These are phyloP conservation scores for Xanthia icteritia DNA, from an alignment of 2,888 invertebrate species.

Conservation along the genomic window DNA sequence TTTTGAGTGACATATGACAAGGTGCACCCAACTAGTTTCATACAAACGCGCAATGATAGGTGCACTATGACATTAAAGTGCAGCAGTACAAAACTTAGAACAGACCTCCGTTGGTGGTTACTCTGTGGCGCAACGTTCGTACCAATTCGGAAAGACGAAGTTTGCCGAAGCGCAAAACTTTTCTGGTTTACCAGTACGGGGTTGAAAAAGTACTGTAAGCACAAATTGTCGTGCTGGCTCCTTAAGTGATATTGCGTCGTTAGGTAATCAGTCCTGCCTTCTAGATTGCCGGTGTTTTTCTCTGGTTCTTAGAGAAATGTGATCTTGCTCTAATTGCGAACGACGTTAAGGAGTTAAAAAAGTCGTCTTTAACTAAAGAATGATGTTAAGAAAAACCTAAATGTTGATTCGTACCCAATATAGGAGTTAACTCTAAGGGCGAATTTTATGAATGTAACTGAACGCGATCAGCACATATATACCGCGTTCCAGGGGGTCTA, in stretches of 20 bases:
- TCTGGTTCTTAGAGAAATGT: slow-evolving; percentile 31
- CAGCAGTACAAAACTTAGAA: neutral
- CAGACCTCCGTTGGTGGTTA: too few species aligned
- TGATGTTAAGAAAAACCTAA: neutral
- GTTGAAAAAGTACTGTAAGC: neutral
- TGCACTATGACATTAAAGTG: neutral
- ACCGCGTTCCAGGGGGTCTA: too few species aligned
- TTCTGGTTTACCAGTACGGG: neutral
- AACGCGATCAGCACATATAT: too few species aligned
- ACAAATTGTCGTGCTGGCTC: slow-evolving; percentile 29
- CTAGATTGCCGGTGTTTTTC: slow-evolving; percentile 35
- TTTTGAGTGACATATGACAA: neutral
- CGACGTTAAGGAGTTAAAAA: neutral
- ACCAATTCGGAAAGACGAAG: neutral
- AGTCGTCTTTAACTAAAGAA: neutral
- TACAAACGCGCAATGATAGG: neutral
- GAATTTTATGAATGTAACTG: too few species aligned
- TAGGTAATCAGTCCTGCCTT: slow-evolving; percentile 29
- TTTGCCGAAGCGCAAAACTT: neutral
- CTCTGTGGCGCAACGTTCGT: too few species aligned
- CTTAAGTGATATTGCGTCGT: slow-evolving; percentile 31
- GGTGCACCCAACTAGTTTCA: neutral
- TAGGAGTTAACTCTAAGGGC: neutral
- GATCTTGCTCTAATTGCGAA: slow-evolving; percentile 27
- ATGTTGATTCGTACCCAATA: neutral